Percentiles rank a stretch among this genome's conserved stretches.
These are phyloP conservation scores for Panzeria rudis DNA, from an alignment of 2,888 invertebrate genomes.

Conservation along the genomic window DNA sequence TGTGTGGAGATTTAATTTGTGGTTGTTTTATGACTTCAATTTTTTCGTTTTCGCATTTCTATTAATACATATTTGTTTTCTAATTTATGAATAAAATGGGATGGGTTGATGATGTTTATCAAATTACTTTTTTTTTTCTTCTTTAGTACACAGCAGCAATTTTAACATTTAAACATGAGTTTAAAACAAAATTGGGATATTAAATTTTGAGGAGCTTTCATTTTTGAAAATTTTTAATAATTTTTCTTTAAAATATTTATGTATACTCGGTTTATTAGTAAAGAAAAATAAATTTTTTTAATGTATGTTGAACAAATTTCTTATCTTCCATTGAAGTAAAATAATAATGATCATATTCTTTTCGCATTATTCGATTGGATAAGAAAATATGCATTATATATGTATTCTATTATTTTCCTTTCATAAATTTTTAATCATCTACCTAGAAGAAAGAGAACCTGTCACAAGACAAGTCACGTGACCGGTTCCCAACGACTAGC, in stretches of 20 bases:
- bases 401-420: no score
- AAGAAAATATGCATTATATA: no score
- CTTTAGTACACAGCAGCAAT: neutral
- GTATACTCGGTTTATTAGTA: neutral
- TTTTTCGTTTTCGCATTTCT: conserved; percentile 10
- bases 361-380: no score
- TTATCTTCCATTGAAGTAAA: no score
- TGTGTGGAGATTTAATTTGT: conserved; percentile 29
- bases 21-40: conserved; percentile 10
- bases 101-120: conserved; percentile 15
- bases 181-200: neutral
- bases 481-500: no score
- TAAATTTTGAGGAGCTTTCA: neutral
- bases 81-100: conserved; percentile 18
- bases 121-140: neutral
- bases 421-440: no score
- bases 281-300: no score
- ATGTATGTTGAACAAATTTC: no score
- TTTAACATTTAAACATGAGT: neutral
- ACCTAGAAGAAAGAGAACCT: no score
- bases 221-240: neutral
- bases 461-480: no score
- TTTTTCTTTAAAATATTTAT: neutral
- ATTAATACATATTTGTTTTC: conserved; percentile 13
- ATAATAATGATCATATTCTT: no score